phyloP scores from a whole-genome alignment of 2,797 vertebrate species.

The Scyliorhinus canicula region DNA sequence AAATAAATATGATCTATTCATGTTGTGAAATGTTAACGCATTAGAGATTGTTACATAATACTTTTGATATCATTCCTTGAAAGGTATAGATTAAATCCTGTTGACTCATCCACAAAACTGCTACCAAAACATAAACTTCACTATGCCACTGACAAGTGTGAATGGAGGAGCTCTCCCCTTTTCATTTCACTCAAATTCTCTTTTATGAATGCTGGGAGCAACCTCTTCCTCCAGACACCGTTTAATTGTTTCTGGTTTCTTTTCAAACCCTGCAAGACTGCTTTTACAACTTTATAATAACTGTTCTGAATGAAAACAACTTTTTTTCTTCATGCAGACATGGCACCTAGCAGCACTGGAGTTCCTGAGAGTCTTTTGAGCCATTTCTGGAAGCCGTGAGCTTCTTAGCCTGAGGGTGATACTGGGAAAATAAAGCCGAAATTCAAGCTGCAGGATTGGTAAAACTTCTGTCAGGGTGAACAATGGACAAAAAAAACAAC shows the following conservation, averaged over 20 bases:
- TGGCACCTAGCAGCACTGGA: slow-evolving; percentile 47
- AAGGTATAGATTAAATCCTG: slow-evolving; percentile 33
- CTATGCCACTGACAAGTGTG: slow-evolving; percentile 10
- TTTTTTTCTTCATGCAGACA: slow-evolving; percentile 42
- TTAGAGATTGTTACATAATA: slow-evolving; percentile 19
- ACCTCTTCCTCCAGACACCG: slow-evolving; percentile 44
- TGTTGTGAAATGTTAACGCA: slow-evolving; percentile 20
- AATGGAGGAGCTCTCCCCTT: background rate
- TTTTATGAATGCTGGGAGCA: slow-evolving; percentile 46
- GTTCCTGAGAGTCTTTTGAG: slow-evolving; percentile 62
- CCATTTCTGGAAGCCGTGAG: slow-evolving; percentile 62
- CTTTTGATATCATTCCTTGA: slow-evolving; percentile 12
- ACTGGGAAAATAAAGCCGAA: slow-evolving; percentile 68
- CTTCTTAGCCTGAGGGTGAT: slow-evolving; percentile 65
- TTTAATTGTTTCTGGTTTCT: slow-evolving; percentile 50
- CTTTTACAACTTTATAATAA: slow-evolving; percentile 47
- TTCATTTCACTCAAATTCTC: background rate
- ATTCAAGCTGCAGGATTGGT: slow-evolving; percentile 71
- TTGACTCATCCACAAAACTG: slow-evolving; percentile 3
- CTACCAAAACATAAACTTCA: slow-evolving; percentile 23
- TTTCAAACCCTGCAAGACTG: slow-evolving; percentile 50
- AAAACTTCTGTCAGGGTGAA: slow-evolving; percentile 71
- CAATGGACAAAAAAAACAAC: slow-evolving; percentile 75
- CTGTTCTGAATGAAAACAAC: slow-evolving; percentile 46
- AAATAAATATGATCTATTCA: background rate